Base-by-base conservation (phyloP, 2,113 vertebrate species). In the Pteruthius melanotis region DNA sequence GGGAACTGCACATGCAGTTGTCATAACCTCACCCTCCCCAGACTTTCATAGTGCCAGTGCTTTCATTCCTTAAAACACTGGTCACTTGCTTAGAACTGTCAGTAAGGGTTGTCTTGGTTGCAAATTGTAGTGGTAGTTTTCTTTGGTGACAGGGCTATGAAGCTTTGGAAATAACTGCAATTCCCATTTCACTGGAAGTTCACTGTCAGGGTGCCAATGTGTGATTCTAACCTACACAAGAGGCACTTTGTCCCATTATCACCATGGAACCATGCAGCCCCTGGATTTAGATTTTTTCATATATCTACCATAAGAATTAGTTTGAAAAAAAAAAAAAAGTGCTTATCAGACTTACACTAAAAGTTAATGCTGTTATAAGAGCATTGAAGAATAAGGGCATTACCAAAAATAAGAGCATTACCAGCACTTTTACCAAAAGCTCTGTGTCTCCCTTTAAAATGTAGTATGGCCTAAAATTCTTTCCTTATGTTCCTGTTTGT, bases 401-500 rank as follows among this genome's bases (percentile, higher is more conserved):
- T 82, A 76, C 7, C 61, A 91, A 68, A 59, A 37, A 60, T 27
- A 61, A 75, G 10, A 81, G 24, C 31, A 53, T 52, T 87, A 65
- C 10, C 49, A 85, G 28, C 5, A 69, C 4, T 28, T 70, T 59
- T 60, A 87, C 35, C 66, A 75, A 91, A 85, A 86, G 5, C 18
- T 45, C 2, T 23, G 3, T 24, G 35, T 27, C 52, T 66, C 85
- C 33, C 26, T 76, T 15, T 3, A 94, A 84, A 89, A 90, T 4
- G 4, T 7, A 35, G 21, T 8, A 65, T 23, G 33, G 59, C 57
- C 71, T 84, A 87, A 91, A 91, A 78, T 59, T 69, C 44, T 91
- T 93, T 92, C 47, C 72, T 42, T 33, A 74, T 66, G 59, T 31
- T 95, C 39, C 33, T 90, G 57, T 96, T 96, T 80, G 64, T 69